These are phyloP conservation scores for Urocynchramus pylzowi DNA, from an alignment of 2,113 vertebrate species.

Conservation along the genomic window DNA sequence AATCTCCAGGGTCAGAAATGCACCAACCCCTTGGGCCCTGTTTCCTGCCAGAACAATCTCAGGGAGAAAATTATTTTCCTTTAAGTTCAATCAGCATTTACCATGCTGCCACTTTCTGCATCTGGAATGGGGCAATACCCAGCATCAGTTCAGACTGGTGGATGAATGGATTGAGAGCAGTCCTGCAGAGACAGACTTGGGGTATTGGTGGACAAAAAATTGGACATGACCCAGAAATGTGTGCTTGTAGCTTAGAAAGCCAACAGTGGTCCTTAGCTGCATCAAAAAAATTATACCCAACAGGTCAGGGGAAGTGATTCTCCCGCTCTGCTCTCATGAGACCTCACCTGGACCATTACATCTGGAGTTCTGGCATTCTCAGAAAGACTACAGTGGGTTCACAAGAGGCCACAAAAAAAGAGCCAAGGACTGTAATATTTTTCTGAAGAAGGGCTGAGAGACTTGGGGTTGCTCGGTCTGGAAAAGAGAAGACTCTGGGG, in stretches of 20 bases:
- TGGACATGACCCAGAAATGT: not conserved
- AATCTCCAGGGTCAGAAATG: not conserved
- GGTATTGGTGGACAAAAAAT: not conserved
- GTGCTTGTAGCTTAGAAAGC: not conserved
- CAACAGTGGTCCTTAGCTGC: not conserved
- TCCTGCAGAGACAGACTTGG: not conserved
- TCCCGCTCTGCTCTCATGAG: not conserved
- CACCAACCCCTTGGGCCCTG: not conserved
- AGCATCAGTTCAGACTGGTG: not conserved
- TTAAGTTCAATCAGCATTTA: not conserved
- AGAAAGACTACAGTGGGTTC: not conserved
- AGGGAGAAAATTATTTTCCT: not conserved
- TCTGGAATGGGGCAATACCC: not conserved
- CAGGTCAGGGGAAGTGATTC: not conserved
- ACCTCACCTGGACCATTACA: not conserved
- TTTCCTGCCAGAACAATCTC: not conserved
- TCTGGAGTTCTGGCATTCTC: not conserved
- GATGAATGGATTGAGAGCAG: not conserved
- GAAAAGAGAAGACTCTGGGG: not conserved
- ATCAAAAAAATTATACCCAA: not conserved
- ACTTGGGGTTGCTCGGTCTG: not conserved
- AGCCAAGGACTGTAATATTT: not conserved
- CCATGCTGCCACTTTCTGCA: not conserved
- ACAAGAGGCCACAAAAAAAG: not conserved
- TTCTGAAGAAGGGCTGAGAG: not conserved